Evolutionary conservation across 2,888 invertebrate species (phyloP).

Genomic region (Clanis bilineata): DNA sequence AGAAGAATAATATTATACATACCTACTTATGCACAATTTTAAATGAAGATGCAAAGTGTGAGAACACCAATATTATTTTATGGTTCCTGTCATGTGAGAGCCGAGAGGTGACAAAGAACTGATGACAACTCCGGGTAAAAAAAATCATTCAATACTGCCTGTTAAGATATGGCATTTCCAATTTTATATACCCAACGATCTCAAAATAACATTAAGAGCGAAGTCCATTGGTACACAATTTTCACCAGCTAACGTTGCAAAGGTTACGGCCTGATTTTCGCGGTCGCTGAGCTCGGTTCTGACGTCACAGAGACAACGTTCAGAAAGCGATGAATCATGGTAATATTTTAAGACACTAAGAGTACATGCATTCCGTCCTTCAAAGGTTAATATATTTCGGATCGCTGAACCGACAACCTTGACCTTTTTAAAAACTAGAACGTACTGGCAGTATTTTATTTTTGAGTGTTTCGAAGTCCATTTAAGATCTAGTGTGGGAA

Average conservation of each 20-base stretch:
- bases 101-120: too few relatives aligned
- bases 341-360: neutral
- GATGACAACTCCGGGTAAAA: too few relatives aligned
- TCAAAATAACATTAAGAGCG: neutral
- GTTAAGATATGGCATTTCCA: too few relatives aligned
- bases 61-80: too few relatives aligned
- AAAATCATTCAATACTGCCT: too few relatives aligned
- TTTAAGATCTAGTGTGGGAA: neutral
- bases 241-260: neutral
- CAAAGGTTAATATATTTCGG: constrained; percentile 2
- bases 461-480: neutral
- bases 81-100: too few relatives aligned
- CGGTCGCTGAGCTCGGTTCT: neutral
- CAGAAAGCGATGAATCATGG: constrained; percentile 13
- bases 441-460: neutral
- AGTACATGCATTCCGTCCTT: neutral
- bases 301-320: constrained; percentile 10
- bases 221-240: neutral
- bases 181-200: neutral
- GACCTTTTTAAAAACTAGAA: neutral
- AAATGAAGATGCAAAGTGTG: too few relatives aligned
- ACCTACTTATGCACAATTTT: too few relatives aligned
- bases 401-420: neutral
- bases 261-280: neutral
- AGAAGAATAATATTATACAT: too few relatives aligned